Base-by-base conservation (phyloP, 2,888 invertebrate species). In the Zeuzera pyrina region DNA sequence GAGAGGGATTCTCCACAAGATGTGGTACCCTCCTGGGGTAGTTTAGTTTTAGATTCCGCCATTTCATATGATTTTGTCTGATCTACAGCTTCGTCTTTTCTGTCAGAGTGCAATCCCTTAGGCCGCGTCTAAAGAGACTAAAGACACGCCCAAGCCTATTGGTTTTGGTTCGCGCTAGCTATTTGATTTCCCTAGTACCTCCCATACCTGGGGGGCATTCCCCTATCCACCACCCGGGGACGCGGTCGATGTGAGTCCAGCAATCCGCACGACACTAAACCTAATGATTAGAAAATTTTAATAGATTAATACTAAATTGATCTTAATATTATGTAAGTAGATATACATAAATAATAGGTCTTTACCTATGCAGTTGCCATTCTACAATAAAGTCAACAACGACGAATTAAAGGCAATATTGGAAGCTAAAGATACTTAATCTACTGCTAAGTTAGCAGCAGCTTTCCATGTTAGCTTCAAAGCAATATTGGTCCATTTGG, bases 21-120 rank as follows among this genome's bases (percentile, higher is more conserved):
- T 4, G 29, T 12, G 29, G 29, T 29, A 29, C 29, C 29, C 29
- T 29, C 29, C 29, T 29, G 29, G 29, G 29, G 29, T 29, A 29
- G 29, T 16, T 29, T 16, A 8, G 29, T 29, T 29, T 29, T 29
- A 29, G 12, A 19, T 29, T 29, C 29, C 29, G 29, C 29, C 29
- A 29, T 29, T 29, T 19, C 15, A 16, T 11, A 4, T 2, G 8
- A 12, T 29, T 6, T 29, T 2, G 19, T n/a, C 19, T 19, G 16
- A 19, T 16, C 29, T 19, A 15, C 16, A 15, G 19, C 19, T 16
- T 29, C 19, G 19, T 29, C 29, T 29, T 29, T 29, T 29, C 29
- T 29, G 29, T 29, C 15, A 8, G 29, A 19, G 29, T 24, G 5
- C 15, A 19, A 29, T 29, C 29, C 29, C 29, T 19, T 29, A 29